Evolutionary conservation across 53 echinoderm and acorn worm genomes (phyloP).

Genomic region (Paracentrotus lividus): DNA sequence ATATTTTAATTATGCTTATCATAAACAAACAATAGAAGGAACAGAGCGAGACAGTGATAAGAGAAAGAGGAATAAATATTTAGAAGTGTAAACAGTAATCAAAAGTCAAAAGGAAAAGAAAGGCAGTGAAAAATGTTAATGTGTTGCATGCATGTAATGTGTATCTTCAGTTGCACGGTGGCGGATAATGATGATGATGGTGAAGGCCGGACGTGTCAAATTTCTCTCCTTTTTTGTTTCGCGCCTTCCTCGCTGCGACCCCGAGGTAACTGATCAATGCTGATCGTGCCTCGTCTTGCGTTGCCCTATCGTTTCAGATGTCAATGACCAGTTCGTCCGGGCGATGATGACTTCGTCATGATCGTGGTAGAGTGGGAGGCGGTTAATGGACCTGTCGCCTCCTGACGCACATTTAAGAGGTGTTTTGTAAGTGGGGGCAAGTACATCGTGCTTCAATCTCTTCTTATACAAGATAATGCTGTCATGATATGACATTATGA

Average conservation of each 20-base stretch:
- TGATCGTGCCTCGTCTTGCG: not conserved
- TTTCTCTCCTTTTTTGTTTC: constrained; percentile 1
- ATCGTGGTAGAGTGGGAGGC: not conserved
- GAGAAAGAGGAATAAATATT: too few relatives aligned
- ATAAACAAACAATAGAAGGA: too few relatives aligned
- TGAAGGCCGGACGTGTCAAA: not conserved
- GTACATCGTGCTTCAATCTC: not conserved
- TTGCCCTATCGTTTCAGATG: not conserved
- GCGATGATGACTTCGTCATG: too few relatives aligned
- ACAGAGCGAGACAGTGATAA: not conserved
- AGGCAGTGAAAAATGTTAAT: not conserved
- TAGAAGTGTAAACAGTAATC: too few relatives aligned
- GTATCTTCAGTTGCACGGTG: not conserved
- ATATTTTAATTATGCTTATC: not conserved
- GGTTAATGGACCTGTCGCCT: not conserved
- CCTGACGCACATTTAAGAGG: not conserved
- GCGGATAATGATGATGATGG: not conserved
- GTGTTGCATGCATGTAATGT: not conserved
- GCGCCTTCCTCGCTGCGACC: not conserved
- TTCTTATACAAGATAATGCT: too few relatives aligned
- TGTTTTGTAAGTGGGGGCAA: not conserved
- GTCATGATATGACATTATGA: not conserved
- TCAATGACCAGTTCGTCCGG: not conserved
- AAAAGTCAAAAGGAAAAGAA: not conserved
- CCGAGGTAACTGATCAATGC: not conserved